Evolutionary conservation across 1,140 invertebrate species (phyloP), one percentile per base, ranked within the genome.

Genomic region (Bathynomus jamesi): DNA sequence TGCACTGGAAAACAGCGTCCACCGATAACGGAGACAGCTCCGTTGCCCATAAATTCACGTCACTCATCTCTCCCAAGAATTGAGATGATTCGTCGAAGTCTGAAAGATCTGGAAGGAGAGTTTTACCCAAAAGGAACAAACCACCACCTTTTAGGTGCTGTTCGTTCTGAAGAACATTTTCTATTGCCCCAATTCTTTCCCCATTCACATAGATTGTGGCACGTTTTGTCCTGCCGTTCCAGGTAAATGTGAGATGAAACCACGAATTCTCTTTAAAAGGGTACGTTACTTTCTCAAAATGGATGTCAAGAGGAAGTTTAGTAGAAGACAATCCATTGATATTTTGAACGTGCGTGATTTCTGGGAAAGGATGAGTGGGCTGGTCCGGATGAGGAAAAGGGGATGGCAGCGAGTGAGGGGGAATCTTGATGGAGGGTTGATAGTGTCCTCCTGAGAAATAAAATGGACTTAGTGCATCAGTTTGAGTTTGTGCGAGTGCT

Each of bases 71-170:
- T 13, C 76, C 76, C 11, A 62, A 29, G 29, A 77, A 70, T 31
- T 74, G 72, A 53, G 76, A 77, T 4, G 76, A 74, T 10, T 67
- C 65, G 60, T 77, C 76, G 65, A 77, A 74, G 31, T 72, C 72
- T 13, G 76, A 73, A 27, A 77, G 67, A 27, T 74, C 73, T 27
- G 76, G 76, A 2, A 77, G 67, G 3, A 74, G 62, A 24, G 76
- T 69, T 25, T 69, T 69, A 2, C 67, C 46, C 27, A 69, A 29
- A n/a, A 69, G 17, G 29, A 69, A 61, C 53, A 69, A 29, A 10
- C 67, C 67, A 25, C 62, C 61, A 5, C 29, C 62, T 27, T 46
- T 27, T 21, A 69, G 67, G 4, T 29, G 31, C 7, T 69, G 21
- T 30, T 46, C n/a, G 29, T 69, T 60, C 28, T 30, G 24, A 28